Evolutionary conservation across 2,113 vertebrate species (phyloP).

Genomic region (Odocoileus hemionus): DNA sequence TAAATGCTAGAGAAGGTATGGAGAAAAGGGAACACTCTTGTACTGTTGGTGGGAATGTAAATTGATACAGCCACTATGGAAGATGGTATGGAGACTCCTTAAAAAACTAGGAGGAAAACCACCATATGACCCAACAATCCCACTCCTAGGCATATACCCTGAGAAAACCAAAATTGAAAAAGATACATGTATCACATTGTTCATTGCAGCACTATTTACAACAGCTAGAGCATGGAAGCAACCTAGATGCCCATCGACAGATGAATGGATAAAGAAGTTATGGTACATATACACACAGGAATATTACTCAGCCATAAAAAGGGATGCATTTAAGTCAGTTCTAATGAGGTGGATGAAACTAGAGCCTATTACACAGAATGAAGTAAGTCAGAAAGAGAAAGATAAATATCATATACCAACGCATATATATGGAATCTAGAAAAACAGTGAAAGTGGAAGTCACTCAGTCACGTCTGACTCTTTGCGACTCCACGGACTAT

Average conservation of each 20-base stretch:
- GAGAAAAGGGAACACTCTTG: not conserved
- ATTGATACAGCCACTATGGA: not conserved
- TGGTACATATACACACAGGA: not conserved
- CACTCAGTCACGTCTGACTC: not conserved
- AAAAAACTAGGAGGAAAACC: not conserved
- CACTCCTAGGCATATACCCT: not conserved
- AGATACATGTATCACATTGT: not conserved
- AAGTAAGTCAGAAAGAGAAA: not conserved
- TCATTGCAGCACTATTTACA: not conserved
- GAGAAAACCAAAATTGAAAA: not conserved
- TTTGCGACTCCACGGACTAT: not conserved
- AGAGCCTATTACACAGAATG: not conserved
- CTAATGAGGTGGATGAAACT: not conserved
- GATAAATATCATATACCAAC: not conserved
- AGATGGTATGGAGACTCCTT: not conserved
- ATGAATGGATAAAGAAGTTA: not conserved
- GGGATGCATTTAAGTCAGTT: not conserved
- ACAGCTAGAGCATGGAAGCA: not conserved
- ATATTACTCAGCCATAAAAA: not conserved
- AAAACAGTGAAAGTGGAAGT: not conserved
- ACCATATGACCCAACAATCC: not conserved
- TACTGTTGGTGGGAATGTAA: not conserved
- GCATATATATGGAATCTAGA: not conserved
- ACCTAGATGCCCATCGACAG: not conserved
- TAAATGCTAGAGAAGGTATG: not conserved